These are phyloP conservation scores for Apamea sordens DNA, from an alignment of 2,888 invertebrate genomes.

Conservation along the genomic window DNA sequence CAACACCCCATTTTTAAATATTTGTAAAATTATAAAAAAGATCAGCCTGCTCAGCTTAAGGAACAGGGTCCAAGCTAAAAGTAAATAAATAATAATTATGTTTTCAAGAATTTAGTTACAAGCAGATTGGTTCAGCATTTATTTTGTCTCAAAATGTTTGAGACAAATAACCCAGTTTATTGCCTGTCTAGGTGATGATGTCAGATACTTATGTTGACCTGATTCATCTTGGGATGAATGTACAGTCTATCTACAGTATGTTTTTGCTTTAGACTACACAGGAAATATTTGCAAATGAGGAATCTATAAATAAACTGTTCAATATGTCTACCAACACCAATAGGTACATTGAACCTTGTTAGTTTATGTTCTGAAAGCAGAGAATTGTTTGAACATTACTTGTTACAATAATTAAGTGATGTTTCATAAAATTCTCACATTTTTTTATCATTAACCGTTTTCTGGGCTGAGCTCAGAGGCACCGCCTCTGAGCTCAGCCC, in stretches of 20 bases:
- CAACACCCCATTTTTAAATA: neutral
- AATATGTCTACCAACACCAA: slow-evolving; percentile 44
- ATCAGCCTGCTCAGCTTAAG: neutral
- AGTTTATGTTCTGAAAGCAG: slow-evolving; percentile 12
- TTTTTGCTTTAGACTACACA: slow-evolving; percentile 50
- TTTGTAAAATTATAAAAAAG: neutral
- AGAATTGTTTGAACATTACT: slow-evolving; percentile 12
- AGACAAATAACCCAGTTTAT: slow-evolving; percentile 52
- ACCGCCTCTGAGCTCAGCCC: neutral
- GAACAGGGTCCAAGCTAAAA: neutral
- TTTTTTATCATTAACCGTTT: neutral
- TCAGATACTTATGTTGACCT: slow-evolving; percentile 70
- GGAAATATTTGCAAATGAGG: slow-evolving; percentile 51
- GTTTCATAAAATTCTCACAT: neutral
- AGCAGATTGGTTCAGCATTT: neutral
- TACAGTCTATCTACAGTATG: slow-evolving; percentile 48
- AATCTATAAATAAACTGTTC: slow-evolving; percentile 51
- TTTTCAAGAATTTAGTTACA: neutral
- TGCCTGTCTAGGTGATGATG: slow-evolving; percentile 70
- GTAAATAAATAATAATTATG: neutral
- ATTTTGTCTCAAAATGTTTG: slow-evolving; percentile 27
- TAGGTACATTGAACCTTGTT: slow-evolving; percentile 49
- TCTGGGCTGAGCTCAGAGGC: too few relatives aligned
- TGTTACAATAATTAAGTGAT: neutral
- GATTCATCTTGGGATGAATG: slow-evolving; percentile 67